Evolutionary conservation across 2,113 vertebrate species (phyloP).

Genomic region (Eretmochelys imbricata): DNA sequence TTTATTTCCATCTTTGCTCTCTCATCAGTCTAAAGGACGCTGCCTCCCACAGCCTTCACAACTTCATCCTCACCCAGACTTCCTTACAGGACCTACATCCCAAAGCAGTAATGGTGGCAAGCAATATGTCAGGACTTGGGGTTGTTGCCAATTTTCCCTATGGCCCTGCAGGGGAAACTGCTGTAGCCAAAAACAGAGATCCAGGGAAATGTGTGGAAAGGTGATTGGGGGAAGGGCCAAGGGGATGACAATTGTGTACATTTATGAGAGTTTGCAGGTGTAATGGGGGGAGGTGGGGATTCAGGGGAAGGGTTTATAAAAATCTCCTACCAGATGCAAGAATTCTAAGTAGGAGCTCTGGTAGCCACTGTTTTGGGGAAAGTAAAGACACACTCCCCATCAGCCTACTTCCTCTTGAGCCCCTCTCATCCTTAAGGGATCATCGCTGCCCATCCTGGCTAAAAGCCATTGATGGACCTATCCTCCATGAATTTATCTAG

Average conservation of each 20-base stretch:
- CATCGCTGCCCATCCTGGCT: too few relatives aligned
- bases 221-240: rapidly evolving
- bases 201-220: neutral
- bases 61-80: neutral
- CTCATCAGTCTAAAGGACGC: neutral
- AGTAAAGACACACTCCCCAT: rapidly evolving
- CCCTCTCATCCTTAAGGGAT: too few relatives aligned
- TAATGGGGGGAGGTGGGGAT: neutral
- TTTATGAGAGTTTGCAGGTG: neutral
- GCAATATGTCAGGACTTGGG: neutral
- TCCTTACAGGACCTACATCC: neutral
- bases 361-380: neutral
- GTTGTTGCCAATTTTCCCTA: neutral
- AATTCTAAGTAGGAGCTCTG: neutral
- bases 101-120: slow-evolving; percentile 37
- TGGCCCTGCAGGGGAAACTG: neutral
- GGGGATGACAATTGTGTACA: neutral
- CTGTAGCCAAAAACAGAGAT: neutral
- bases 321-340: neutral
- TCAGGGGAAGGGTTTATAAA: rapidly evolving
- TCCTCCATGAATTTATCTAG: too few relatives aligned
- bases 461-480: too few relatives aligned
- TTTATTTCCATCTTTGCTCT: slow-evolving; percentile 49
- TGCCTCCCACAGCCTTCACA: neutral
- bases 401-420: neutral